Percentiles rank a stretch among this genome's conserved stretches.
phyloP scores from a whole-genome alignment of 2,797 vertebrate species.

The Gambelia wislizenii region DNA sequence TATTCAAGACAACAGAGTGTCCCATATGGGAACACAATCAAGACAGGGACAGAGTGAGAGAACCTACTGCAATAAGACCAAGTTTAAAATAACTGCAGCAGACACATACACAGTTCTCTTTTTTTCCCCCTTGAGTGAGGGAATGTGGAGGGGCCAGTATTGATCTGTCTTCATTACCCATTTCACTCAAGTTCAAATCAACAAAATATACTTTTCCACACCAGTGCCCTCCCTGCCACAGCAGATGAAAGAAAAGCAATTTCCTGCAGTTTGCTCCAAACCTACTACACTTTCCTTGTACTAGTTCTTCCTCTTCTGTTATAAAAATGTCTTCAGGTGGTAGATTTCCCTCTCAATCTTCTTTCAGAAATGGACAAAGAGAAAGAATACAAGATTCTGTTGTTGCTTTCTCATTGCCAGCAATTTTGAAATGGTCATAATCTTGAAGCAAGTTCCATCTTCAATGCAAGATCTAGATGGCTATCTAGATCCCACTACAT shows the following conservation, averaged over 20 bases:
- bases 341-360: not conserved
- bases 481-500: not conserved
- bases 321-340: slow-evolving; percentile 16
- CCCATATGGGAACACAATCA: not conserved
- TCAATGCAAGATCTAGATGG: not conserved
- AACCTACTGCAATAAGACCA: slow-evolving; percentile 16
- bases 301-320: slow-evolving; percentile 46
- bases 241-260: slow-evolving; percentile 72
- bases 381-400: not conserved
- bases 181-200: slow-evolving; percentile 90
- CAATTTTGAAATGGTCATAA: not conserved
- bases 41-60: not conserved
- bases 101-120: slow-evolving; percentile 14
- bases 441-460: not conserved
- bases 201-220: slow-evolving; percentile 89
- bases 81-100: not conserved
- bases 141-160: slow-evolving; percentile 73
- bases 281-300: slow-evolving; percentile 43
- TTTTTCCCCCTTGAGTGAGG: slow-evolving; percentile 24
- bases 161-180: slow-evolving; percentile 88
- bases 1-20: not conserved
- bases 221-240: slow-evolving; percentile 73
- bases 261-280: slow-evolving; percentile 70
- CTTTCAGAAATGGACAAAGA: slow-evolving; percentile 8
- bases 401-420: not conserved